phyloP scores from a whole-genome alignment of 2,797 vertebrate genomes.

The Protonibea diacanthus region DNA sequence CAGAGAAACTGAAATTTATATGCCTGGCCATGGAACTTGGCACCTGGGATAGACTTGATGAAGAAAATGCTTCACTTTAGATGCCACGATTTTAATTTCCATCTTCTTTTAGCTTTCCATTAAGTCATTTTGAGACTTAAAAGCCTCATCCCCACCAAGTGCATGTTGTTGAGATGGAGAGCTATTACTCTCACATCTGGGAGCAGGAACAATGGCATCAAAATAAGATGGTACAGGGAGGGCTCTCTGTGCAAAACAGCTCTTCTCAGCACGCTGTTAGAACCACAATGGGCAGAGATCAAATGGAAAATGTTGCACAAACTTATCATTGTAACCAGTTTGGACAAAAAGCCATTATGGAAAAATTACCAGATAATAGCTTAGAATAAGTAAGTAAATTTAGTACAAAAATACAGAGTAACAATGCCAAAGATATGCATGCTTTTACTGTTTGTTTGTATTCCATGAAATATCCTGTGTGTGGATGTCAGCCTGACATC shows the following conservation, averaged over 20 bases:
- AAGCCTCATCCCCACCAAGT: conserved; percentile 53
- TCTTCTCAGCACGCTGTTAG: conserved; percentile 30
- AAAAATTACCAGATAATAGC: conserved; percentile 14
- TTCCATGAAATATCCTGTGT: not conserved
- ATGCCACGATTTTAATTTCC: conserved; percentile 46
- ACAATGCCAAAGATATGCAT: not conserved
- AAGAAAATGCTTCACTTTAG: conserved; percentile 53
- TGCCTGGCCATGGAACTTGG: conserved; percentile 18
- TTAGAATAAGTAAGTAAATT: conserved; percentile 3
- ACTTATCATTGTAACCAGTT: conserved; percentile 36
- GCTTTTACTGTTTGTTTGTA: not conserved
- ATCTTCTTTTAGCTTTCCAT: conserved; percentile 51
- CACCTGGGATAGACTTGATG: conserved; percentile 51
- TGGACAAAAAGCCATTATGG: conserved; percentile 21
- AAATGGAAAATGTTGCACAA: conserved; percentile 35
- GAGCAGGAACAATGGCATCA: conserved; percentile 48
- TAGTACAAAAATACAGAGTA: not conserved
- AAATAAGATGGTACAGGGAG: conserved; percentile 24
- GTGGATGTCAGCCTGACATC: not conserved
- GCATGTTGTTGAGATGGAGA: conserved; percentile 49
- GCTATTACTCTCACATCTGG: conserved; percentile 68
- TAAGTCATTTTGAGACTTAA: conserved; percentile 53
- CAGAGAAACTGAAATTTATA: conserved; percentile 26
- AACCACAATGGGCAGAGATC: conserved; percentile 34
- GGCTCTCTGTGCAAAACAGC: conserved; percentile 25